Evolutionary conservation across 2,888 invertebrate species (phyloP).

Genomic region (Melanargia galathea): DNA sequence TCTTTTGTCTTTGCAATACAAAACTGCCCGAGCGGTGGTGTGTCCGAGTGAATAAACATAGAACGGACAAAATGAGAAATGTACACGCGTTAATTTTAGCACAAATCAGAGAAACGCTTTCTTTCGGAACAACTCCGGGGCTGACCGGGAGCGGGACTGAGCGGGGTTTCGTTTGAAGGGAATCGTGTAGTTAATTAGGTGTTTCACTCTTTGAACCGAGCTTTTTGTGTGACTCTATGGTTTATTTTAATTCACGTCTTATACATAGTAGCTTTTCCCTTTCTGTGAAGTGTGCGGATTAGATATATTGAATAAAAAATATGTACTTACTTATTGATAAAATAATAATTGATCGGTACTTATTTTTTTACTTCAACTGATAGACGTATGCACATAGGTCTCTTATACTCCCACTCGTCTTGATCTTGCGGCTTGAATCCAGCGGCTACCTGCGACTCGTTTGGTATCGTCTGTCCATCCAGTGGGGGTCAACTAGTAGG

Average conservation of each 20-base stretch:
- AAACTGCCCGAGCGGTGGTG: not conserved
- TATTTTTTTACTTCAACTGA: too few species aligned
- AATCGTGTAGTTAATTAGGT: slow-evolving; percentile 19
- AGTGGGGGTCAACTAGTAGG: too few species aligned
- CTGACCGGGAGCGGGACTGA: not conserved
- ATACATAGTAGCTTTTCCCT: not conserved
- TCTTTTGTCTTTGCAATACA: not conserved
- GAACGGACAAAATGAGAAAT: slow-evolving; percentile 16
- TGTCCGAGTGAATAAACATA: slow-evolving; percentile 7
- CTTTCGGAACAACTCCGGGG: slow-evolving; percentile 2
- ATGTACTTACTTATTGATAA: too few species aligned
- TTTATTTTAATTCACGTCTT: slow-evolving; percentile 15
- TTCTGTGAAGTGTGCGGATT: not conserved
- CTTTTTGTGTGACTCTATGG: not conserved
- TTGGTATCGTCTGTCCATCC: too few species aligned
- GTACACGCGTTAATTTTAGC: slow-evolving; percentile 22
- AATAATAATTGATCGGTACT: too few species aligned
- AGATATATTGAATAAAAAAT: too few species aligned
- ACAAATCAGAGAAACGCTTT: slow-evolving; percentile 20
- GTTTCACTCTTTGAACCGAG: slow-evolving; percentile 14
- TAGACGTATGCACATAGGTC: too few species aligned
- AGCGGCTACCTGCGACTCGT: too few species aligned
- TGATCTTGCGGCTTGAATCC: too few species aligned
- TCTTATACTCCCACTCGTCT: too few species aligned
- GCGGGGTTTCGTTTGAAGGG: slow-evolving; percentile 13